A percentile compares a stretch with the other conserved stretches of the same genome.
phyloP scores from a whole-genome alignment of 2,797 vertebrate species.

The Numenius phaeopus region DNA sequence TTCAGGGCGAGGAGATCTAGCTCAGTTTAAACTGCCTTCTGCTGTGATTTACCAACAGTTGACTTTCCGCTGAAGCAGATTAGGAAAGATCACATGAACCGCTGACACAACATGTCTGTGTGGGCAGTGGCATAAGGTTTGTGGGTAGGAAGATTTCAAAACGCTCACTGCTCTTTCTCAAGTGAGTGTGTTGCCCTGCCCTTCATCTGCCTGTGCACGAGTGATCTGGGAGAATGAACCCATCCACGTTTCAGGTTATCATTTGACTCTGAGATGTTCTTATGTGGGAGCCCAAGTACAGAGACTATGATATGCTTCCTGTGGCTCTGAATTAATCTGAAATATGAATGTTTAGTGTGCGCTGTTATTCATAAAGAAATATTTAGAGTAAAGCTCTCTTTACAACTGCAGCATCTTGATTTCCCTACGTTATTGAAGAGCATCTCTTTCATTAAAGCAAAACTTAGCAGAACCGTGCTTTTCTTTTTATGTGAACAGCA shows the following conservation, averaged over 20 bases:
- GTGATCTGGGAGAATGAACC: neutral
- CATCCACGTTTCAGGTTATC: neutral
- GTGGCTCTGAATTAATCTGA: neutral
- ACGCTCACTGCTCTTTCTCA: neutral
- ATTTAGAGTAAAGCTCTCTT: neutral
- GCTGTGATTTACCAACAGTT: neutral
- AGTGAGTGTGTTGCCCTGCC: neutral
- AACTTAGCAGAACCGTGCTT: neutral
- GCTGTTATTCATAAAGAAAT: neutral
- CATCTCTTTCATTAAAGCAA: neutral
- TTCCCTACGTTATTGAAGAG: neutral
- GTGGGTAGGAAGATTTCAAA: slow-evolving; percentile 50
- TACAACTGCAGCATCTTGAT: neutral
- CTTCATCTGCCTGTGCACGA: neutral
- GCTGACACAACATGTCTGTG: neutral
- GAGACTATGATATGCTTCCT: neutral
- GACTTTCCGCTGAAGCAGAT: neutral
- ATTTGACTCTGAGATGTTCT: neutral
- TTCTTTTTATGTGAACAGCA: neutral
- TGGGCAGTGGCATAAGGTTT: slow-evolving; percentile 40
- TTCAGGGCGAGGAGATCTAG: neutral
- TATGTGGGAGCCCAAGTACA: neutral
- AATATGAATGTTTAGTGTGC: neutral
- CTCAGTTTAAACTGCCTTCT: neutral
- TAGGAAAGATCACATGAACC: neutral